phyloP scores from a whole-genome alignment of 2,113 vertebrate species.

The Malaclemys terrapin region DNA sequence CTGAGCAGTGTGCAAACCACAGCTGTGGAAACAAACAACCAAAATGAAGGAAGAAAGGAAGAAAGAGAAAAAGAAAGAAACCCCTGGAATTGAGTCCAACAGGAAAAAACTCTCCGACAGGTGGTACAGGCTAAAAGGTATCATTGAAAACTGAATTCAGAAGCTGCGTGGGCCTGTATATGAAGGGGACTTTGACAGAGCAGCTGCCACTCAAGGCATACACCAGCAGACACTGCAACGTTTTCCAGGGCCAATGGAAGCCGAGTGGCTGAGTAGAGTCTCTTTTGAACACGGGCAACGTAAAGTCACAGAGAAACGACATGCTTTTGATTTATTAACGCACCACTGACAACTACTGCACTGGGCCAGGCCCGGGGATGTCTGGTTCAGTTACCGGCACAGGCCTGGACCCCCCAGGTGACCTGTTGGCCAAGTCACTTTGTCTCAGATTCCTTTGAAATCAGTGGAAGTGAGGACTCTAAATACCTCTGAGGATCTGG shows the following conservation, averaged over 20 bases:
- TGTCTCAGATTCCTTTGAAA: background rate
- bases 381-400: background rate
- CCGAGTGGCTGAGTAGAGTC: background rate
- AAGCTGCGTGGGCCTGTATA: background rate
- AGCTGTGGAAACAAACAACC: background rate
- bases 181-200: background rate
- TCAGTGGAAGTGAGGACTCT: background rate
- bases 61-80: rapidly evolving
- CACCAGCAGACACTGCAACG: background rate
- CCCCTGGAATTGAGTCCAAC: background rate
- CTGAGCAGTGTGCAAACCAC: background rate
- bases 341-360: background rate
- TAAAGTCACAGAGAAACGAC: background rate
- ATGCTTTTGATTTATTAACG: background rate
- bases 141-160: background rate
- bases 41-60: background rate
- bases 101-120: background rate
- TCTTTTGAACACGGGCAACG: background rate
- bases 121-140: background rate
- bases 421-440: background rate
- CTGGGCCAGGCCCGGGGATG: background rate
- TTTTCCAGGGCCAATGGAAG: background rate
- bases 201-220: background rate
- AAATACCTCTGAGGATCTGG: background rate
- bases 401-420: background rate